Base-by-base conservation (phyloP, 2,113 vertebrate species). In the Tretioscincus oriximinensis region DNA sequence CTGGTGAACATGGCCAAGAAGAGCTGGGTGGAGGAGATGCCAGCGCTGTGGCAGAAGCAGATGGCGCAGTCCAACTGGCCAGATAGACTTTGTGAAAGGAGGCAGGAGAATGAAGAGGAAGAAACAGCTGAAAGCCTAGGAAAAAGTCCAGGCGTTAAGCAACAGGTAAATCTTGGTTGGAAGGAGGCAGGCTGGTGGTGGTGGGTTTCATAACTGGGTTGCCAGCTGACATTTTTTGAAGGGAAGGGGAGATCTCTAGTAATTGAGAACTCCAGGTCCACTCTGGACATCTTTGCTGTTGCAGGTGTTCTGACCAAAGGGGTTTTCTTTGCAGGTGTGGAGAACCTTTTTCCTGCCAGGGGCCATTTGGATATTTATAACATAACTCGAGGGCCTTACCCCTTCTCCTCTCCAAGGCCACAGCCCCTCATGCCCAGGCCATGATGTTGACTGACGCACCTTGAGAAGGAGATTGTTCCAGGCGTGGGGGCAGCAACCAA, bases 151-250 rank as follows among this genome's bases (percentile, higher is more conserved):
- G 54, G 54, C 69, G 26, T 5, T 20, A 54, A 69, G 14, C 51
- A 70, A 16, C 66, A n/a, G 80, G 80, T 82, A 82, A 70, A 76
- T 65, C 61, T 54, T 64, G 60, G 54, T 51, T 41, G 35, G 35
- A 18, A 22, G 22, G 12, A 5, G 2, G 10, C 67, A 73, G 45
- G 45, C 58, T 18, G 67, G 5, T 67, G 3, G 7, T 58, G 7
- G 47, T 35, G 31, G 64, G 9, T n/a, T 12, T 26, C n/a, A 28
- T 16, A 11, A 1, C 31, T 49, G 63, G 41, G 26, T 24, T 79
- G 6, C 6, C 63, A 35, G 41, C 26, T 26, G 31, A 58, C 26
- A 47, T 47, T 45, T n/a, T 74, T 28, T 1, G 22, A 16, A 35
- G 28, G 18, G 58, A 26, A 26, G 28, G 26, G n/a, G 47, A 26